Percentiles rank a stretch among this genome's conserved stretches.
Evolutionary conservation across 1,140 invertebrate genomes (phyloP).

Genomic region (Pectinophora gossypiella): DNA sequence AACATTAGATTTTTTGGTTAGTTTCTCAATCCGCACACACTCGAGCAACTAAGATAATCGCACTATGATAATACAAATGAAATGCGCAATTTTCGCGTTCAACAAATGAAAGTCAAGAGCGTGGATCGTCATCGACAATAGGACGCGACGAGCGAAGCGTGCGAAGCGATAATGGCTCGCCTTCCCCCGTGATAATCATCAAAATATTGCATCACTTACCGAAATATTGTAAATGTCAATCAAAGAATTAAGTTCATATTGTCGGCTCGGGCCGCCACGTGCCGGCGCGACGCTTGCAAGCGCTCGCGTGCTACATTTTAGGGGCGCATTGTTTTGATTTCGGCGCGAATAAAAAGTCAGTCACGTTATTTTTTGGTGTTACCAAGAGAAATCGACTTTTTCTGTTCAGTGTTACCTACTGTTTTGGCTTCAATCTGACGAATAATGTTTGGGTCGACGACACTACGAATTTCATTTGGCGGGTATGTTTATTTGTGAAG

Average conservation of each 20-base stretch:
- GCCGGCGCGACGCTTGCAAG: slow-evolving; percentile 15
- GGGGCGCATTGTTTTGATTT: slow-evolving; percentile 59
- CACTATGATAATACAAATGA: no score
- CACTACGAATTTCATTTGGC: no score
- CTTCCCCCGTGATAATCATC: slow-evolving; percentile 66
- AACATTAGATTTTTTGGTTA: no score
- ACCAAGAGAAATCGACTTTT: no score
- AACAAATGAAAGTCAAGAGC: slow-evolving; percentile 4
- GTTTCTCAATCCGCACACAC: no score
- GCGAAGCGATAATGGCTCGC: slow-evolving; percentile 47
- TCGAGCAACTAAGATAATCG: no score
- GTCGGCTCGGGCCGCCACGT: slow-evolving; percentile 48
- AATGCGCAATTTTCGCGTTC: background rate
- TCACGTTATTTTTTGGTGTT: slow-evolving; percentile 16
- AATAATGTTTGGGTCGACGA: no score
- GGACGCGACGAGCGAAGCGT: slow-evolving; percentile 29
- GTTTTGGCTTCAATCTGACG: no score
- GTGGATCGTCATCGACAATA: slow-evolving; percentile 8
- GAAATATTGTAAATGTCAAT: slow-evolving; percentile 77
- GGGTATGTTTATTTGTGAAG: no score
- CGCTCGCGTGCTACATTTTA: slow-evolving; percentile 38
- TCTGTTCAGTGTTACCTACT: no score
- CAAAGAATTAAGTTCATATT: slow-evolving; percentile 73
- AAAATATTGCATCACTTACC: slow-evolving; percentile 76
- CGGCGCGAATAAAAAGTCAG: slow-evolving; percentile 39